Evolutionary conservation across 2,888 invertebrate genomes (phyloP), one percentile per base, ranked within the genome.

Genomic region (Drosophila stalkeri): DNA sequence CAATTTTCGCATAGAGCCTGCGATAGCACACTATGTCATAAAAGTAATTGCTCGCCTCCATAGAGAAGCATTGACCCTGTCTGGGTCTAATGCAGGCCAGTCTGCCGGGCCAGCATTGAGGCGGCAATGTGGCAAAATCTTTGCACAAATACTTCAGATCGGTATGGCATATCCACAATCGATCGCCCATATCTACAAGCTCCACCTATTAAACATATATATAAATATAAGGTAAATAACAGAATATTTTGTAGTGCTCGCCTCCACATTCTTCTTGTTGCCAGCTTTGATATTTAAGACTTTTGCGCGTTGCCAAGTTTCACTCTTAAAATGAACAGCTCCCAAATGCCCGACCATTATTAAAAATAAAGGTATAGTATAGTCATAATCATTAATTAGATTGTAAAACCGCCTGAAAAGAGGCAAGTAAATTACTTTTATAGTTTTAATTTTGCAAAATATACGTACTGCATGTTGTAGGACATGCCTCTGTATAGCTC

Each of bases 111-210:
- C 90, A 65, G 20, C 80, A 90, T 71, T 92, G 92, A 0, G 79
- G 37, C 1, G 92, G 91, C 41, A 92, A 60, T 14, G 44, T 66
- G 18, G 89, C 86, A 66, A 92, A 92, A 9, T 74, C 65, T 3
- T 75, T 79, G 14, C 65, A 64, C 35, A 92, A 66, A 76, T 87
- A 92, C 74, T 90, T 91, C 0, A 92, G 64, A 12, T 89, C 54
- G 0, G 59, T 61, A 46, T 82, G 67, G 44, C 61, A 43, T 4
- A 92, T 83, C 44, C 90, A 87, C 0, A 80, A 62, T 1, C 89
- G 80, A 9, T 90, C 90, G n/a, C 92, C 92, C 35, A 86, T 90
- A 63, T 92, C 92, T 9, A 92, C 47, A 57, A 91, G 86, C n/a
- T 80, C 67, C 11, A 91, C 89, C 92, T 91, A 33, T 23, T 18